Evolutionary conservation across 2,888 invertebrate species (phyloP).

Genomic region (Microplitis manilae): DNA sequence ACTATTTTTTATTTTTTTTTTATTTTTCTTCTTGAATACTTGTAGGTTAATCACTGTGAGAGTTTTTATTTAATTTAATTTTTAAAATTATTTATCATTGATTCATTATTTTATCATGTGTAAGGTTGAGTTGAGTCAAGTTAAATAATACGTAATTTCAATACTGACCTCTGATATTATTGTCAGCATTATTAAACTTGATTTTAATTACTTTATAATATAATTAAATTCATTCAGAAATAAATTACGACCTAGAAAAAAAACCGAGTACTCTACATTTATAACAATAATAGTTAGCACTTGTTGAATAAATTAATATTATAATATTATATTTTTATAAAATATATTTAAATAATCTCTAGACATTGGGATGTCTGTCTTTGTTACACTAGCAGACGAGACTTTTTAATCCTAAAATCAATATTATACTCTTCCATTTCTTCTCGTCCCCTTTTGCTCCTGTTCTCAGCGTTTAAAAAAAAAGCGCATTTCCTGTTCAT

Average conservation of each 20-base stretch:
- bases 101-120: no score
- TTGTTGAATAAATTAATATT: slow-evolving; percentile 1
- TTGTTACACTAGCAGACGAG: not conserved
- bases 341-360: slow-evolving; percentile 12
- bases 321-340: not conserved
- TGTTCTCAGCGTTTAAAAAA: slow-evolving; percentile 2
- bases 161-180: no score
- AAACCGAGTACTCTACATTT: not conserved
- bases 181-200: not conserved
- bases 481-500: slow-evolving; percentile 19
- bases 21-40: not conserved
- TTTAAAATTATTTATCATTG: not conserved
- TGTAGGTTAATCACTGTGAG: not conserved
- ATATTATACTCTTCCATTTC: not conserved
- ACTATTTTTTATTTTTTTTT: not conserved
- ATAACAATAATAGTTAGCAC: not conserved
- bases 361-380: slow-evolving; percentile 1
- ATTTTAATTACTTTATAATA: not conserved
- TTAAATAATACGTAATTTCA: no score
- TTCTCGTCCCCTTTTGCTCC: not conserved
- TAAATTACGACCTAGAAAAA: not conserved
- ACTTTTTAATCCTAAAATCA: slow-evolving; percentile 27
- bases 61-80: not conserved
- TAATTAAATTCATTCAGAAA: not conserved
- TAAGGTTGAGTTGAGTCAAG: no score